Base-by-base conservation (phyloP, 2,888 invertebrate genomes). In the Acholoe squamosa region DNA sequence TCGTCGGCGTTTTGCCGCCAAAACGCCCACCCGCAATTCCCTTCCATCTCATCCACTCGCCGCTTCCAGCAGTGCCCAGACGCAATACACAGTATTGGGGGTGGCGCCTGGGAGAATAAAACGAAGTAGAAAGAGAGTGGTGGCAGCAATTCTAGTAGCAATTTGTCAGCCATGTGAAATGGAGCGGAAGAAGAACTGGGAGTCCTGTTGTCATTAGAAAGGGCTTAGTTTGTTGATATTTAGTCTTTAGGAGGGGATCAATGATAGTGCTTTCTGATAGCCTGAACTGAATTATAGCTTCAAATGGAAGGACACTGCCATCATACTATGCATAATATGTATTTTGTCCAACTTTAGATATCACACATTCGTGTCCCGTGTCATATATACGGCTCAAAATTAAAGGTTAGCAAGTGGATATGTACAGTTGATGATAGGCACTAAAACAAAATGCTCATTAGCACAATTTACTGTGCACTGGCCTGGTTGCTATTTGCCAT, bases 81-180 rank as follows among this genome's bases (percentile, higher is more conserved):
- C 61, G 19, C n/a, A 61, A 61, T 61, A n/a, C 61, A 61, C 22
- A n/a, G 61, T 3, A n/a, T n/a, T 19, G n/a, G 1, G 19, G 61
- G 19, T n/a, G 61, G 19, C 22, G 61, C 22, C 61, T n/a, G 61
- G 19, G 22, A 61, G n/a, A 61, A 61, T 19, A 61, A 61, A 19
- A 61, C n/a, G 14, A n/a, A 61, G 61, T n/a, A n/a, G 61, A n/a
- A n/a, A n/a, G 61, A n/a, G 61, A n/a, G 19, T 54, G 54, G 12
- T 61, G 61, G 61, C 1, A 19, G 61, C 61, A 7, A 61, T 61
- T 61, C 22, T 61, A 61, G n/a, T 0, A 61, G 19, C 61, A 61
- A 61, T 61, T 61, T 61, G 61, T n/a, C 5, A 61, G 61, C 61
- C 61, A 3, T 61, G 61, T 61, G 61, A 61, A 61, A 61, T 61